phyloP scores from a whole-genome alignment of 2,113 vertebrate species.

The Cyrtonyx montezumae region DNA sequence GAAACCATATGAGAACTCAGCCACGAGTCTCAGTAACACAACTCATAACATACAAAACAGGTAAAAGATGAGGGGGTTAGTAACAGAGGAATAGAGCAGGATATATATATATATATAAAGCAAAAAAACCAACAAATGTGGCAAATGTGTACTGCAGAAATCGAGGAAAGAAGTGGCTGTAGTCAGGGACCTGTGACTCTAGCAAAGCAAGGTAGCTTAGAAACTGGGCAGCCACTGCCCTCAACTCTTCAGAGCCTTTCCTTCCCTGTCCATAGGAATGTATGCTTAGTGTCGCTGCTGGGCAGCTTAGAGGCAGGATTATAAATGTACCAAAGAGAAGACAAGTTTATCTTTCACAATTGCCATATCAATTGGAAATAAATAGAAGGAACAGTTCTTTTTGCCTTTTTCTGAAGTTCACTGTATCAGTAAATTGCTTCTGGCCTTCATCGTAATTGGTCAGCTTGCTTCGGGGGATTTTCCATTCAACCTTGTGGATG shows the following conservation, averaged over 20 bases:
- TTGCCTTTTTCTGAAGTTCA: background rate
- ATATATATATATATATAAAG: too few species aligned
- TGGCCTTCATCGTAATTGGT: background rate
- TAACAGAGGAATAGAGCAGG: background rate
- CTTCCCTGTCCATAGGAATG: background rate
- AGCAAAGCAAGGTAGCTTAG: background rate
- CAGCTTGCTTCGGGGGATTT: slow-evolving; percentile 24
- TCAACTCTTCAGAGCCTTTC: background rate
- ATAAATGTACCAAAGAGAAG: background rate
- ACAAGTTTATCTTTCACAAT: background rate
- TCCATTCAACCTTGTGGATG: background rate
- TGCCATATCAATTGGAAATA: background rate
- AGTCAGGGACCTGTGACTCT: background rate
- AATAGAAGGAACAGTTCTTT: background rate
- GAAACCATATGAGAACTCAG: background rate
- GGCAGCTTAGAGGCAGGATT: background rate
- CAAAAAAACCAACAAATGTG: background rate
- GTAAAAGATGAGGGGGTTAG: background rate
- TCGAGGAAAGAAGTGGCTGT: background rate
- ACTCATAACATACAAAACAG: background rate
- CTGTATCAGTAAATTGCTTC: background rate
- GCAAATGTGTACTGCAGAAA: background rate
- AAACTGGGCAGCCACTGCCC: background rate
- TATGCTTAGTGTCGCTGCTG: background rate
- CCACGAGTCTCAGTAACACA: background rate